Conservation (phyloP, 2,888 invertebrate species). For the Neocrepidodera transversa region DNA sequence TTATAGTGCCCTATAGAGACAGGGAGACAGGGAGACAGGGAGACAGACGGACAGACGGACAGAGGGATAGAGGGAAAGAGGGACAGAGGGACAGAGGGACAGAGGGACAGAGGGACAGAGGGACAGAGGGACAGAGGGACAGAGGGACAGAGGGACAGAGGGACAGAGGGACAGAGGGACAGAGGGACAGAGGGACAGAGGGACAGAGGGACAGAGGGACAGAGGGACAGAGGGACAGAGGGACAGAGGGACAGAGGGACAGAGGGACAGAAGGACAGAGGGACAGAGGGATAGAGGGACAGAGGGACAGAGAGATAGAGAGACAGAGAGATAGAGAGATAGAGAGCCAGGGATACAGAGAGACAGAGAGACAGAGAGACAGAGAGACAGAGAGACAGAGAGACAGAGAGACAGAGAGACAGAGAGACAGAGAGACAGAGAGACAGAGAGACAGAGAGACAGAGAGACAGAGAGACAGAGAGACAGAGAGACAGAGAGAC, state of each 20-base stretch:
- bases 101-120: constrained; percentile 31
- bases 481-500: constrained; percentile 25
- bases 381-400: not conserved
- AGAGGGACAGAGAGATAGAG: no score
- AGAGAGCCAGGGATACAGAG: not conserved
- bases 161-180: constrained; percentile 24
- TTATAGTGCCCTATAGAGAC: no score
- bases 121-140: constrained; percentile 30
- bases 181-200: not conserved
- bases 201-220: no score
- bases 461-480: constrained; percentile 21
- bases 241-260: not conserved
- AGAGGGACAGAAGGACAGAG: not conserved
- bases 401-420: not conserved
- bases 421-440: not conserved
- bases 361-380: not conserved
- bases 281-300: not conserved
- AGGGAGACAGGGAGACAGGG: no score
- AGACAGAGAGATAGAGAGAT: no score
- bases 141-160: constrained; percentile 31
- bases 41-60: constrained; percentile 13
- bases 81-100: constrained; percentile 28
- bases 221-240: not conserved
- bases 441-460: not conserved
- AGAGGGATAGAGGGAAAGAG: constrained; percentile 19